Conservation (phyloP, 1,140 invertebrate genomes). For the Magallana angulata region DNA sequence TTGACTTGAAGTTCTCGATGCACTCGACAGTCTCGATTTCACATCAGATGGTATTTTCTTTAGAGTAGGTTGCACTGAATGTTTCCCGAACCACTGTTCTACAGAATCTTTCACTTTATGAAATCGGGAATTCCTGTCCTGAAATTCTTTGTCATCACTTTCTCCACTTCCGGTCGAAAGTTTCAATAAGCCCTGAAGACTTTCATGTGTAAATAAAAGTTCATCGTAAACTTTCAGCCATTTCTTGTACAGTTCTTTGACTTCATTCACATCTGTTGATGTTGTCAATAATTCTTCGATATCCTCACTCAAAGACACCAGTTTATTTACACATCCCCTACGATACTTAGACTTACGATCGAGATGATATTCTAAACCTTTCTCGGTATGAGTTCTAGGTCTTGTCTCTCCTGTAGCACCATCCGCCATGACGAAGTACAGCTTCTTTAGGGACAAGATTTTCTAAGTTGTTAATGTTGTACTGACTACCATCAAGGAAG, state of each 20-base stretch:
- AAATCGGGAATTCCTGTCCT: slow-evolving; percentile 35
- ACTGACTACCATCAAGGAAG: no score
- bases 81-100: slow-evolving; percentile 32
- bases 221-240: slow-evolving; percentile 40
- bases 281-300: background rate
- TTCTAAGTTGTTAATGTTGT: slow-evolving; percentile 14
- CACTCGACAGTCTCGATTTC: background rate
- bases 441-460: background rate
- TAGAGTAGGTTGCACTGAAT: background rate
- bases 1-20: slow-evolving; percentile 31
- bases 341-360: background rate
- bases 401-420: background rate
- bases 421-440: background rate
- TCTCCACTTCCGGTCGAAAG: background rate
- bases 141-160: slow-evolving; percentile 17
- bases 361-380: background rate
- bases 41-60: background rate
- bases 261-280: background rate
- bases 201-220: slow-evolving; percentile 28
- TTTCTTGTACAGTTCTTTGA: background rate
- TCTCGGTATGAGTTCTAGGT: slow-evolving; percentile 11
- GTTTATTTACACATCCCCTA: background rate
- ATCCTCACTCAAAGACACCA: background rate
- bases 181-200: background rate
- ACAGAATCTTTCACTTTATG: slow-evolving; percentile 1